A percentile compares a stretch with the other conserved stretches of the same genome.
These are phyloP conservation scores for Nebria brevicollis DNA, from an alignment of 2,888 invertebrate genomes.

Conservation along the genomic window DNA sequence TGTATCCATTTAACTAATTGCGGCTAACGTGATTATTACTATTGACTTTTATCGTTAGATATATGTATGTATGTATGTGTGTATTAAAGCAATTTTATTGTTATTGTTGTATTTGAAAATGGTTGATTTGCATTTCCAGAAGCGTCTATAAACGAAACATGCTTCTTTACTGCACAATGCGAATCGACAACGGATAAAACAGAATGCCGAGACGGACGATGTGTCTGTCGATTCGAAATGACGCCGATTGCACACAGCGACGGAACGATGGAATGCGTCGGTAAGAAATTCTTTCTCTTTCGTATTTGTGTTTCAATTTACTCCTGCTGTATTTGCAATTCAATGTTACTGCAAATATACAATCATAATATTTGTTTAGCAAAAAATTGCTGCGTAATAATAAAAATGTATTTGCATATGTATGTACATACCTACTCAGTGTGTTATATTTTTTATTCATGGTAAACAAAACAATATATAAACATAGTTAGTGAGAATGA, in stretches of 20 bases:
- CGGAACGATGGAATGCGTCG: conserved; percentile 78
- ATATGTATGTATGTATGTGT: conserved; percentile 48
- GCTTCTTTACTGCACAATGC: conserved; percentile 87
- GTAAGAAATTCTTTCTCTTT: conserved; percentile 64
- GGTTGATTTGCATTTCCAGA: conserved; percentile 66
- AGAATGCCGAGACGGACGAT: conserved; percentile 81
- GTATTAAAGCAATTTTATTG: too few species aligned
- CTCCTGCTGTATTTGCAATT: not conserved
- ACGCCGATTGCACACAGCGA: conserved; percentile 75
- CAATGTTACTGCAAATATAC: not conserved
- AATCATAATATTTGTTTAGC: not conserved
- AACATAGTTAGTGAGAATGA: too few species aligned
- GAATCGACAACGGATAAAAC: conserved; percentile 78
- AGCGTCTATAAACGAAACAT: conserved; percentile 82
- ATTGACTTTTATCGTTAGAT: conserved; percentile 11
- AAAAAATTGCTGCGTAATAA: not conserved
- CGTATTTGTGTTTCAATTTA: not conserved
- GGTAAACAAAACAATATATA: too few species aligned
- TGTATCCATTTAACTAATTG: too few species aligned
- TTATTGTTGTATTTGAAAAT: too few species aligned
- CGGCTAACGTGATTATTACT: not conserved
- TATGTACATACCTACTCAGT: not conserved
- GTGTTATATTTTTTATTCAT: not conserved
- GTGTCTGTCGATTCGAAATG: conserved; percentile 83
- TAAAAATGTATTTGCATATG: not conserved